Evolutionary conservation across 2,113 vertebrate genomes (phyloP), one percentile per base, ranked within the genome.

Genomic region (Acanthochromis polyacanthus): DNA sequence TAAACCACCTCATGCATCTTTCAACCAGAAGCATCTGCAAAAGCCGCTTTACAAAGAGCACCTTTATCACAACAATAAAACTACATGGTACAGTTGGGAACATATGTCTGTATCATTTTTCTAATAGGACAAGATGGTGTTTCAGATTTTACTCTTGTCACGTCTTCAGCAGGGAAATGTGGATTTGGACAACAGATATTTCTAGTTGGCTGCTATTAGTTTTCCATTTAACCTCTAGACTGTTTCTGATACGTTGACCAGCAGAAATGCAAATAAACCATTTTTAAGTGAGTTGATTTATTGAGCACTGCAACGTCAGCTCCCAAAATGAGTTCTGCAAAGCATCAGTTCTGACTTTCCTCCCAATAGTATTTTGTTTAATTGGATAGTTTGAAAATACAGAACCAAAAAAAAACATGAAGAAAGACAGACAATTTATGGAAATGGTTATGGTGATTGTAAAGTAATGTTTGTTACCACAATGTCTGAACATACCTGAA

Each of bases 1-100:
- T 91, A 86, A 88, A 90, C 78, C 73, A 71, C 87, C 87, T 90
- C 80, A 83, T 86, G 89, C 77, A 69, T 79, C 69, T 68, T 87
- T 86, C 65, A 85, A 75, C 78, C 70, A 82, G 71, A 70, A 73
- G 77, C 87, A 82, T 89, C 82, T 71, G 82, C 81, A 87, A 69
- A 80, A 78, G 50, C 4, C 14, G 48, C 64, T 43, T 50, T 56
- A 84, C 77, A 81, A 85, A 81, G 80, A 74, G 57, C 72, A 75
- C 70, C 40, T 85, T 89, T 71, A 88, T 65, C 53, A 62, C 80
- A 71, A 82, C 75, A 90, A 84, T 80, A 22, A 51, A 73, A 78
- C 57, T 23, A 1, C 6, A 50, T 55, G 20, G 36, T n/a, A 30
- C 36, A 72, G 78, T 46, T 61, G 40, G 43, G 25, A 16, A 46